Evolutionary conservation across 2,797 vertebrate species (phyloP).

Genomic region (Typhlichthys eigenmanni): DNA sequence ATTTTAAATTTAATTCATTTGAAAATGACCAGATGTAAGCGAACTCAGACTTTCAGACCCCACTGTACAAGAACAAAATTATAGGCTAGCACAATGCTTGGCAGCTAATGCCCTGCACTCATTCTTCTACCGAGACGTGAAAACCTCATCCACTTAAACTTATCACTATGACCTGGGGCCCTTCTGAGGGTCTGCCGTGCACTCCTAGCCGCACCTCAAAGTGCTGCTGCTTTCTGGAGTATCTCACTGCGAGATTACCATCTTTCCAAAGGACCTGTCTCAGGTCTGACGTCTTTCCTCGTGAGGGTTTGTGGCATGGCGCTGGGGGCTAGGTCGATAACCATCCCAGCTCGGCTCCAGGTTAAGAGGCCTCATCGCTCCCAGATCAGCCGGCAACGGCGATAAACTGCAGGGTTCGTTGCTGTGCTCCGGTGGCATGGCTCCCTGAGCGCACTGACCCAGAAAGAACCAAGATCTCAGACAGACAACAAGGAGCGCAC

Average conservation of each 20-base stretch:
- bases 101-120: too few species aligned
- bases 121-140: not conserved
- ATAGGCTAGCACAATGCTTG: too few species aligned
- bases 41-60: too few species aligned
- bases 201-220: not conserved
- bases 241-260: conserved; percentile 38
- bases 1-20: too few species aligned
- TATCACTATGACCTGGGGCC: conserved; percentile 20
- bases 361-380: too few species aligned
- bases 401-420: not conserved
- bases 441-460: conserved; percentile 61
- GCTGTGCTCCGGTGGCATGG: not conserved
- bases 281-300: conserved; percentile 39
- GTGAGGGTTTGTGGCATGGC: conserved; percentile 7
- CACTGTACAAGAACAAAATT: too few species aligned
- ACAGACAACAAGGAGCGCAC: conserved; percentile 57
- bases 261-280: conserved; percentile 45
- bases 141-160: conserved; percentile 11
- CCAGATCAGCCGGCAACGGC: too few species aligned
- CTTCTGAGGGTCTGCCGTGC: conserved; percentile 8
- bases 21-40: too few species aligned
- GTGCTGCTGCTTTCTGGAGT: conserved; percentile 24
- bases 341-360: conserved; percentile 50
- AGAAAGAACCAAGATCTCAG: conserved; percentile 77
- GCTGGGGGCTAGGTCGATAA: conserved; percentile 67